Conservation (phyloP, 92 coral and sea anemone genomes). For the Montipora capitata region DNA sequence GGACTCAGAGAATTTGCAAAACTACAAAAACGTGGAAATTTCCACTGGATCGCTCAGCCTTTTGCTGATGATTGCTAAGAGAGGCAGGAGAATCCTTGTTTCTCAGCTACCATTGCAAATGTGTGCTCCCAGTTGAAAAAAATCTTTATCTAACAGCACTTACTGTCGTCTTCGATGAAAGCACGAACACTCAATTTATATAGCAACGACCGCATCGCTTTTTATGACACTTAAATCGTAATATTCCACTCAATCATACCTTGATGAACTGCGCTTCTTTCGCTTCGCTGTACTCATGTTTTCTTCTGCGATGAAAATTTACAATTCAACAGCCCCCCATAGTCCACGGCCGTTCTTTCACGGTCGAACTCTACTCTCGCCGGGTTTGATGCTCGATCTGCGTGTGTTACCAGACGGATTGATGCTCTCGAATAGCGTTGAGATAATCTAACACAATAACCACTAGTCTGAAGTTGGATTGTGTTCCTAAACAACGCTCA, state of each 20-base stretch:
- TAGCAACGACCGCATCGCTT: conserved; percentile 16
- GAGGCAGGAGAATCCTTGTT: not conserved
- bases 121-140: not conserved
- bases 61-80: not conserved
- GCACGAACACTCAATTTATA: conserved; percentile 27
- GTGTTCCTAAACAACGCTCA: conserved; percentile 31
- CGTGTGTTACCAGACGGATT: conserved; percentile 1
- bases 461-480: conserved; percentile 4
- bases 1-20: not conserved
- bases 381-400: not conserved
- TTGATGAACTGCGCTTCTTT: conserved; percentile 89
- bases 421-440: not conserved
- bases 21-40: not conserved
- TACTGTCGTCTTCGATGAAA: not conserved
- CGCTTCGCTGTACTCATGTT: conserved; percentile 92
- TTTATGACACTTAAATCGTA: not conserved
- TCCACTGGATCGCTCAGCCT: not conserved
- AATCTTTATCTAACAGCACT: conserved; percentile 5
- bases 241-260: conserved; percentile 69
- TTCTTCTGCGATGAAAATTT: conserved; percentile 17
- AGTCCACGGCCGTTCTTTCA: not conserved
- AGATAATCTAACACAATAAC: not conserved
- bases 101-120: not conserved
- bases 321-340: conserved; percentile 34
- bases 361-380: conserved; percentile 6